A percentile compares a stretch with the other conserved stretches of the same genome.
These are phyloP conservation scores for Leucophenga varia DNA, from an alignment of 1,140 invertebrate genomes.

Conservation along the genomic window DNA sequence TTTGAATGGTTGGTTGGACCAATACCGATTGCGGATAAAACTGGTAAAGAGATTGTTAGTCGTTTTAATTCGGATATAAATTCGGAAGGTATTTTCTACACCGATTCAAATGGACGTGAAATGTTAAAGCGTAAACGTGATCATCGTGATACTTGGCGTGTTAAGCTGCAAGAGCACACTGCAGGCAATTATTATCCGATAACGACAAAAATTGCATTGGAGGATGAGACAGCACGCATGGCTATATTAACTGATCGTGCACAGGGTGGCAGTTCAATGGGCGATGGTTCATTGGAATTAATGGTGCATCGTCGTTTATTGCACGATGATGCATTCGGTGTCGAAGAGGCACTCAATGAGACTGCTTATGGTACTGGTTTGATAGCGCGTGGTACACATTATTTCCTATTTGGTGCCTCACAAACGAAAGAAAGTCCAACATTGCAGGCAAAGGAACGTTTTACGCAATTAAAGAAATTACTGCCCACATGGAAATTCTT, in stretches of 20 bases:
- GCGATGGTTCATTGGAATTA: constrained; percentile 73
- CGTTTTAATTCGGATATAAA: constrained; percentile 68
- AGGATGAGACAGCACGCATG: constrained; percentile 58
- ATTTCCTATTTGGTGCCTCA: constrained; percentile 64
- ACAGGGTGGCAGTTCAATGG: constrained; percentile 83
- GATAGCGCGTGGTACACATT: constrained; percentile 76
- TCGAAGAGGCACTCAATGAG: constrained; percentile 91
- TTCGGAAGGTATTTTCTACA: constrained; percentile 76
- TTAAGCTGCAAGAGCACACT: constrained; percentile 23
- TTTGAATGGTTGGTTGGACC: constrained; percentile 94
- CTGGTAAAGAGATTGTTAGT: constrained; percentile 83
- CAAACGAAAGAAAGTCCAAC: constrained; percentile 56
- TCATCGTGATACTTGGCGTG: constrained; percentile 61
- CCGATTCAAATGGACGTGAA: constrained; percentile 90
- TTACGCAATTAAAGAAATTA: constrained; percentile 33
- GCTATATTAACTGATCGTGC: constrained; percentile 81
- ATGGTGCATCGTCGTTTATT: constrained; percentile 87
- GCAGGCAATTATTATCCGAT: constrained; percentile 93
- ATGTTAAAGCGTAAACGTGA: constrained; percentile 75
- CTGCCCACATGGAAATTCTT: constrained; percentile 51
- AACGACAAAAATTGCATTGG: constrained; percentile 76
- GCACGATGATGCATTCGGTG: constrained; percentile 91
- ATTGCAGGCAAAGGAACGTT: constrained; percentile 35
- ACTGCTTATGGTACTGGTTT: constrained; percentile 73
- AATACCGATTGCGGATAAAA: constrained; percentile 76